Percentiles rank a stretch among this genome's conserved stretches.
phyloP scores from a whole-genome alignment of 1,140 invertebrate genomes.

The Plutomurus gul region DNA sequence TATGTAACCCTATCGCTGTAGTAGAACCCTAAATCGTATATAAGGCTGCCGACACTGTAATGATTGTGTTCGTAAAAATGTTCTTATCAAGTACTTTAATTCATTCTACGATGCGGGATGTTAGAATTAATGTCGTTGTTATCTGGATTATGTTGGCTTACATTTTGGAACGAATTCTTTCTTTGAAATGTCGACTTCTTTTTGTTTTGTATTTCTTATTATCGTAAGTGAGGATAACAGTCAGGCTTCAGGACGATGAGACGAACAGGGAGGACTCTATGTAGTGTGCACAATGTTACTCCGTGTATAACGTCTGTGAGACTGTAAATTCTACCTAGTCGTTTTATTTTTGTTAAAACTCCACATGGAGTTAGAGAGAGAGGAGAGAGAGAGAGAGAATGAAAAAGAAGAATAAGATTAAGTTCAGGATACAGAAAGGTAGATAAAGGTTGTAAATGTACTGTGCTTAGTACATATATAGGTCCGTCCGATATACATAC shows the following conservation, averaged over 20 bases:
- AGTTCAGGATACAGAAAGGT: neutral
- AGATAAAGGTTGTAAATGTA: slow-evolving; percentile 7
- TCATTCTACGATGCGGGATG: neutral
- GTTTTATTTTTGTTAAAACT: no score
- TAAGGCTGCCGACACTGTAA: neutral
- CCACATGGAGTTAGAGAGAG: no score
- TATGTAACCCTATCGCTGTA: no score
- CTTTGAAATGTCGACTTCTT: neutral
- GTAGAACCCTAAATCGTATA: no score
- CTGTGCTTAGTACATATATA: no score
- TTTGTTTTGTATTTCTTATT: no score
- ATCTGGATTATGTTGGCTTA: slow-evolving; percentile 6
- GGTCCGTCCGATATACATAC: neutral
- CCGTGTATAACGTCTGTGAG: no score
- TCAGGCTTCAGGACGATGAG: no score
- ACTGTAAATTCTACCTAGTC: no score
- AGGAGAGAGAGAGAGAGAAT: neutral
- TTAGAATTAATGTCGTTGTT: slow-evolving; percentile 8
- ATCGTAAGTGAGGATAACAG: no score
- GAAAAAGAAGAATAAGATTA: neutral
- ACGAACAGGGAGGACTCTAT: no score
- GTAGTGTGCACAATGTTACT: no score
- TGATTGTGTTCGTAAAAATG: neutral
- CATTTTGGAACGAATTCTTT: neutral
- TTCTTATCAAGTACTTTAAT: neutral